phyloP scores from a whole-genome alignment of 2,888 invertebrate genomes.

The Plutella xylostella region DNA sequence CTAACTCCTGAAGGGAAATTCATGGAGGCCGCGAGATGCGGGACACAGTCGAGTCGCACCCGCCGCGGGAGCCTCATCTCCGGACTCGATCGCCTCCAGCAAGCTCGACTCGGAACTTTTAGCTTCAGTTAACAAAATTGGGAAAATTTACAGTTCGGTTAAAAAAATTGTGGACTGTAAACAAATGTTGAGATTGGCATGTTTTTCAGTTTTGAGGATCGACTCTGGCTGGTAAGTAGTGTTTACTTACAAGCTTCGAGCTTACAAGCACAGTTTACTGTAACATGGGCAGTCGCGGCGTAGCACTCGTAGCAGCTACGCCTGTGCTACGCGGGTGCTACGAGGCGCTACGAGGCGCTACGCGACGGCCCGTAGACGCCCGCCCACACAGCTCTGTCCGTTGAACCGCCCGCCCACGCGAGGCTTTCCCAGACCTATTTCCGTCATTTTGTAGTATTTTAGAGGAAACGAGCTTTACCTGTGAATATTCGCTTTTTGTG shows the following conservation, averaged over 20 bases:
- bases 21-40: constrained; percentile 41
- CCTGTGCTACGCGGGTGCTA: constrained; percentile 33
- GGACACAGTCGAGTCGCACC: constrained; percentile 53
- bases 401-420: constrained; percentile 43
- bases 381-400: not conserved
- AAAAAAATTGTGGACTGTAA: not conserved
- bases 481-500: too few relatives aligned
- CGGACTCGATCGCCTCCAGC: constrained; percentile 20
- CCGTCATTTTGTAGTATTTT: too few relatives aligned
- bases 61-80: constrained; percentile 31
- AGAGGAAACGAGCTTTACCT: too few relatives aligned
- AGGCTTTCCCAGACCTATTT: too few relatives aligned
- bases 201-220: constrained; percentile 14
- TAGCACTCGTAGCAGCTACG: too few relatives aligned
- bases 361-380: constrained; percentile 17
- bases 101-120: constrained; percentile 7
- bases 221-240: not conserved
- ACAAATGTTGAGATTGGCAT: constrained; percentile 5
- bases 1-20: constrained; percentile 70
- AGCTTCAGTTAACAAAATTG: not conserved
- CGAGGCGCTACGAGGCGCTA: constrained; percentile 40
- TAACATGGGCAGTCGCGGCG: too few relatives aligned
- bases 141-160: not conserved
- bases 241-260: constrained; percentile 4
- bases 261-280: too few relatives aligned